Conservation (phyloP, 2,113 vertebrate species). For the Acrocephalus kingi region DNA sequence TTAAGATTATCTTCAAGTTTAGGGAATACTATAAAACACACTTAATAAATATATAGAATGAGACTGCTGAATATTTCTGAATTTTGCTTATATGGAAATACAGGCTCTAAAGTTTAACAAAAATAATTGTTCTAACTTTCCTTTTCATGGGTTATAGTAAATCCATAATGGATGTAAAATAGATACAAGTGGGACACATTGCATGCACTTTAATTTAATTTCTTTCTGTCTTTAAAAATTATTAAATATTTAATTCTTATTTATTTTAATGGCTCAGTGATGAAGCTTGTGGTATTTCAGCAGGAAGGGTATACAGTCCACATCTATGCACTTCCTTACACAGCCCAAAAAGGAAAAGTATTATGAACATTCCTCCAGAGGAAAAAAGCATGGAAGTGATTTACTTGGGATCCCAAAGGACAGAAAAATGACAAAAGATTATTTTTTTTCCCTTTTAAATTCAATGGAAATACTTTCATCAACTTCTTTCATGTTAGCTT, state of each 20-base stretch:
- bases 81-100: constrained; percentile 40
- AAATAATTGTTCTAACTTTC: constrained; percentile 28
- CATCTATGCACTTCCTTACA: background rate
- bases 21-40: constrained; percentile 36
- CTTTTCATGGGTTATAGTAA: constrained; percentile 39
- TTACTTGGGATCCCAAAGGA: background rate
- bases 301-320: background rate
- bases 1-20: constrained; percentile 23
- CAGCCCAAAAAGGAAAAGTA: background rate
- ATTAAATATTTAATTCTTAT: background rate
- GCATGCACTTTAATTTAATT: background rate
- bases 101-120: background rate
- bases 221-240: background rate
- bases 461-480: background rate
- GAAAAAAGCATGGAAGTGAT: background rate
- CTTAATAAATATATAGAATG: constrained; percentile 36
- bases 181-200: background rate
- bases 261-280: background rate
- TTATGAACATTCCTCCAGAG: background rate
- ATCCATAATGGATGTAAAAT: constrained; percentile 1
- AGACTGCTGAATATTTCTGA: constrained; percentile 23
- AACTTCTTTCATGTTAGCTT: background rate
- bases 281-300: constrained; percentile 29
- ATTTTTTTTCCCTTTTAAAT: background rate
- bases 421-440: background rate